A percentile compares a stretch with the other conserved stretches of the same genome.
These are phyloP conservation scores for Amazona vittata DNA, from an alignment of 2,113 vertebrate species.

Conservation along the genomic window DNA sequence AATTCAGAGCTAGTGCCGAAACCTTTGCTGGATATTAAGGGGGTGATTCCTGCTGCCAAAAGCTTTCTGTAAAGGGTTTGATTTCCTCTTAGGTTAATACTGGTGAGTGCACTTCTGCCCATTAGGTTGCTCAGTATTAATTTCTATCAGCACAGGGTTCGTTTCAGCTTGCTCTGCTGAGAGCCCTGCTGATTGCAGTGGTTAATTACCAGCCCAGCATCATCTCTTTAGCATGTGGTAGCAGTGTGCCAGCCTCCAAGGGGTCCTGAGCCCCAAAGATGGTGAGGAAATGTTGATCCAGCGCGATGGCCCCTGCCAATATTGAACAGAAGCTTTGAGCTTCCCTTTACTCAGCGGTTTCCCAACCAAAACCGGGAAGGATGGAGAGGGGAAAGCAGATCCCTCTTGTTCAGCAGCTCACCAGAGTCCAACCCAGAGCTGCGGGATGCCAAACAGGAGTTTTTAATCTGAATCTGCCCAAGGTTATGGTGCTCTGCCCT, in stretches of 20 bases:
- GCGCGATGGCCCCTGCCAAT: rapidly evolving
- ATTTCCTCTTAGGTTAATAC: conserved; percentile 20
- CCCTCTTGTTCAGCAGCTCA: neutral
- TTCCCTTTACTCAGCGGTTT: conserved; percentile 26
- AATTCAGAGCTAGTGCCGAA: neutral
- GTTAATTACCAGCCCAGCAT: conserved; percentile 31
- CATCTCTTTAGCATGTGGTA: neutral
- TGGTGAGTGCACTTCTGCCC: neutral
- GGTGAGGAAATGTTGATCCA: neutral
- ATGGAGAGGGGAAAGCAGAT: neutral
- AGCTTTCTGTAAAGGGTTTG: neutral
- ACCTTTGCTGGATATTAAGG: neutral
- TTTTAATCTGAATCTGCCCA: conserved; percentile 17
- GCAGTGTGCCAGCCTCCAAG: neutral
- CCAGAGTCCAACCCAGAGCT: neutral
- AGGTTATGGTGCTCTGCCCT: neutral
- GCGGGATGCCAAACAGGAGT: neutral
- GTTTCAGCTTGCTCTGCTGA: neutral
- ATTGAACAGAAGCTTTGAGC: neutral
- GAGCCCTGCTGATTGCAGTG: conserved; percentile 28
- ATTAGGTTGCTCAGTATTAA: neutral
- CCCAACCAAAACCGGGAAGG: neutral
- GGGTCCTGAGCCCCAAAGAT: neutral
- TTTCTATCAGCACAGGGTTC: conserved; percentile 34
- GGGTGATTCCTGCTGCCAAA: neutral